A percentile compares a stretch with the other conserved stretches of the same genome.
These are phyloP conservation scores for Mycalesis mineus DNA, from an alignment of 2,888 invertebrate species.

Conservation along the genomic window DNA sequence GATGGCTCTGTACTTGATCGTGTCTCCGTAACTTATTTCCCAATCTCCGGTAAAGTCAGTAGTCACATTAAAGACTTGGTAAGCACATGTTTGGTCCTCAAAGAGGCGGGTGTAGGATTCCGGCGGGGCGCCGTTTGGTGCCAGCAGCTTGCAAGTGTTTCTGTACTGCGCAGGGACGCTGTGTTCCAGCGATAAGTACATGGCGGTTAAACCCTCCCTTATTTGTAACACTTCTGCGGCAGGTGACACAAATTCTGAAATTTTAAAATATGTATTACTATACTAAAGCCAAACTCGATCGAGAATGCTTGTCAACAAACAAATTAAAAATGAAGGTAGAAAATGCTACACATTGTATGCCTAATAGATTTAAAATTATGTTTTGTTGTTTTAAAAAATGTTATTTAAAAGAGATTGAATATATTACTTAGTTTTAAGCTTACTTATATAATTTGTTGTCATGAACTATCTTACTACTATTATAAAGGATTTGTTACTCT, in stretches of 20 bases:
- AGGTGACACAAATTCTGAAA: slow-evolving; percentile 49
- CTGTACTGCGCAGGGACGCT: slow-evolving; percentile 32
- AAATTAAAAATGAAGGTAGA: too few species aligned
- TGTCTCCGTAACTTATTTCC: slow-evolving; percentile 51
- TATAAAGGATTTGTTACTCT: too few species aligned
- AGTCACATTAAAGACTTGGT: slow-evolving; percentile 39
- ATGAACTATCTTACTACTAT: too few species aligned
- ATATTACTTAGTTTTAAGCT: too few species aligned
- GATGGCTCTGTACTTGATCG: slow-evolving; percentile 43
- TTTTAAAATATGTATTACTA: slow-evolving; percentile 3
- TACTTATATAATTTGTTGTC: too few species aligned
- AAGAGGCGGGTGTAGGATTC: slow-evolving; percentile 32
- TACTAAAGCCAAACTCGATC: not conserved
- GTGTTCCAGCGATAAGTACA: slow-evolving; percentile 47
- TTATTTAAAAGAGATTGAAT: too few species aligned
- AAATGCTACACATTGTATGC: too few species aligned
- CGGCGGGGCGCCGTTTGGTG: slow-evolving; percentile 36
- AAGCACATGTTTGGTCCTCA: slow-evolving; percentile 46
- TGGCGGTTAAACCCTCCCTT: slow-evolving; percentile 46
- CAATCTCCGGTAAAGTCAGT: slow-evolving; percentile 44
- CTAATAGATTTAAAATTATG: too few species aligned
- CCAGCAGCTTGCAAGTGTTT: slow-evolving; percentile 48
- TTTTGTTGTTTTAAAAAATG: too few species aligned
- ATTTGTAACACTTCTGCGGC: slow-evolving; percentile 38
- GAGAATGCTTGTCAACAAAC: too few species aligned